Conservation (phyloP, 2,113 vertebrate species). For the Aldabrachelys gigantea region DNA sequence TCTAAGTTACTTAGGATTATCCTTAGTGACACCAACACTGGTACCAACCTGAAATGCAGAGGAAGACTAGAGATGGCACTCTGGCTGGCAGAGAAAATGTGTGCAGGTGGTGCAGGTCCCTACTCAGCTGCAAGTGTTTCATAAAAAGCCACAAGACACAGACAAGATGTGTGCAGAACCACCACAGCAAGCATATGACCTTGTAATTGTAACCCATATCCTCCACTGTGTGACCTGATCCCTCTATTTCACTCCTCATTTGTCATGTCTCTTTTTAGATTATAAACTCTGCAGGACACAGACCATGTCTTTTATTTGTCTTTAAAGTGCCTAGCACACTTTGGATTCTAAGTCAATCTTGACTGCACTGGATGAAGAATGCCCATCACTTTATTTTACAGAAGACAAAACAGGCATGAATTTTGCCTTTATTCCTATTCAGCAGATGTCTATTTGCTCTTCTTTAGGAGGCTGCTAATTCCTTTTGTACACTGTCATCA, state of each 20-base stretch:
- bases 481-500: slow-evolving; percentile 5
- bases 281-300: neutral
- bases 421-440: slow-evolving; percentile 9
- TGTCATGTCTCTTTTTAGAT: neutral
- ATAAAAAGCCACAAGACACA: neutral
- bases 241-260: neutral
- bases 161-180: neutral
- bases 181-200: neutral
- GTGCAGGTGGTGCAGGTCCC: neutral
- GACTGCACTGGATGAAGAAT: neutral
- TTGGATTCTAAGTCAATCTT: neutral
- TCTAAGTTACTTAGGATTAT: no score
- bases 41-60: neutral
- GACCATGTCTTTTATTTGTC: neutral
- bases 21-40: neutral
- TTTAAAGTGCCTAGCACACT: neutral
- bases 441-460: slow-evolving; percentile 10
- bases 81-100: neutral
- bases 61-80: neutral
- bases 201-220: neutral
- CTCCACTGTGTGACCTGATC: neutral
- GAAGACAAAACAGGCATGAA: neutral
- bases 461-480: slow-evolving; percentile 35
- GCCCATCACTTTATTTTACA: neutral
- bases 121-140: neutral